Percentiles rank a stretch among this genome's conserved stretches.
These are phyloP conservation scores for Pseudocheirus occidentalis DNA, from an alignment of 2,797 vertebrate genomes.

Conservation along the genomic window DNA sequence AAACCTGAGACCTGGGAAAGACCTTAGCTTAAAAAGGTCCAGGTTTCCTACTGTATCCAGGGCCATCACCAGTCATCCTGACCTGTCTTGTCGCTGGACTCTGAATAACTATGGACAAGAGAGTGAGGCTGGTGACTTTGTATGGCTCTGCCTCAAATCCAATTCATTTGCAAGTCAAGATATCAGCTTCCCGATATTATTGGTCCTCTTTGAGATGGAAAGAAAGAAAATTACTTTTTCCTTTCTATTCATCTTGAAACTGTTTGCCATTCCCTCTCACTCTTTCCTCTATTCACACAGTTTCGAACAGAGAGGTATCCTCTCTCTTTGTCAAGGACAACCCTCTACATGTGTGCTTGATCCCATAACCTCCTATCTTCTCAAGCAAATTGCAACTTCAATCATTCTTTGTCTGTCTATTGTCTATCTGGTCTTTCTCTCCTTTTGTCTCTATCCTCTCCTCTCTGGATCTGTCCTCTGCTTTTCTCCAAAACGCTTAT, in stretches of 20 bases:
- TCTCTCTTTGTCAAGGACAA: not conserved
- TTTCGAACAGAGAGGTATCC: not conserved
- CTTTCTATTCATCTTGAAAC: not conserved
- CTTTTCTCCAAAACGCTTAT: not conserved
- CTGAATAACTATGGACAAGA: not conserved
- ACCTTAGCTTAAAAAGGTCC: not conserved
- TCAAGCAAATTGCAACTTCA: not conserved
- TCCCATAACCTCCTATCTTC: not conserved
- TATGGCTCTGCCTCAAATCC: not conserved
- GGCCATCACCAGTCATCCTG: not conserved
- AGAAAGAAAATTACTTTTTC: not conserved
- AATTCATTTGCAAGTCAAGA: not conserved
- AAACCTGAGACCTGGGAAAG: not conserved
- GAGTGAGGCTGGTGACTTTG: not conserved
- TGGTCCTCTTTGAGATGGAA: not conserved
- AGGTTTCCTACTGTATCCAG: not conserved
- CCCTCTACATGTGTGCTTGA: not conserved
- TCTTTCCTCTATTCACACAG: not conserved
- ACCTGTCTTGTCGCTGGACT: not conserved
- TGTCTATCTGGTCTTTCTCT: not conserved
- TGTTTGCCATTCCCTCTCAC: not conserved
- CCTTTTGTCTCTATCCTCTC: not conserved
- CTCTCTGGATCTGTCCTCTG: too few relatives aligned
- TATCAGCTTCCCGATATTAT: not conserved
- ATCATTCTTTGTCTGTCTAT: slow-evolving; percentile 6